Evolutionary conservation across 1,140 invertebrate genomes (phyloP).

Genomic region (Drosophila sp.): DNA sequence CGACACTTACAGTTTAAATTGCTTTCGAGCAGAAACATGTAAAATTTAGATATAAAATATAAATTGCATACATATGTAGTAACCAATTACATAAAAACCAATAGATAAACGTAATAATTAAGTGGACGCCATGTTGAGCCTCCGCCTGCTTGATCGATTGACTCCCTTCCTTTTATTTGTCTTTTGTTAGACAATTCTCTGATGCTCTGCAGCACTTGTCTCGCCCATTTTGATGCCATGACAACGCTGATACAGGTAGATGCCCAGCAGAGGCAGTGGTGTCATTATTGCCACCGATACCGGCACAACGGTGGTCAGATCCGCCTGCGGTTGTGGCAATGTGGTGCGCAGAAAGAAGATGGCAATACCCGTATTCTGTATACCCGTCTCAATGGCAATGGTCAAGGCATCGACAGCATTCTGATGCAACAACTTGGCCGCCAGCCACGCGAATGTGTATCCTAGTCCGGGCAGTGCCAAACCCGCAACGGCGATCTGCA

Average conservation of each 20-base stretch:
- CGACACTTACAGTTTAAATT: background rate
- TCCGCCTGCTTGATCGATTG: background rate
- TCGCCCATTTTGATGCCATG: conserved; percentile 6
- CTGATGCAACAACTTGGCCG: conserved; percentile 88
- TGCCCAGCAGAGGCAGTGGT: conserved; percentile 90
- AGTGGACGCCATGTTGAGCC: conserved; percentile 13
- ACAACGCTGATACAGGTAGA: conserved; percentile 67
- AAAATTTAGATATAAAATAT: conserved; percentile 8
- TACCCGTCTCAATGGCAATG: conserved; percentile 96
- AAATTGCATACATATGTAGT: conserved; percentile 5
- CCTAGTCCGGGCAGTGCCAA: conserved; percentile 94
- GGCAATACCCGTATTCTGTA: conserved; percentile 97
- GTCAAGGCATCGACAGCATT: conserved; percentile 89
- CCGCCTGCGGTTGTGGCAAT: conserved; percentile 90
- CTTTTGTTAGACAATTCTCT: conserved; percentile 50
- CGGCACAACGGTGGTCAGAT: conserved; percentile 94
- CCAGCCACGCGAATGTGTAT: conserved; percentile 90
- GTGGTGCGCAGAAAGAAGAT: conserved; percentile 90
- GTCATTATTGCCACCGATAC: conserved; percentile 97
- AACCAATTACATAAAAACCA: conserved; percentile 28
- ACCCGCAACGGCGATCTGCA: conserved; percentile 92
- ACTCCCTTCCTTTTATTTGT: background rate
- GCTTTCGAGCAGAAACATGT: background rate
- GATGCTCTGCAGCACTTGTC: conserved; percentile 28
- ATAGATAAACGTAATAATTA: conserved; percentile 9